phyloP scores from a whole-genome alignment of 2,797 vertebrate genomes.

The Saguinus oedipus region DNA sequence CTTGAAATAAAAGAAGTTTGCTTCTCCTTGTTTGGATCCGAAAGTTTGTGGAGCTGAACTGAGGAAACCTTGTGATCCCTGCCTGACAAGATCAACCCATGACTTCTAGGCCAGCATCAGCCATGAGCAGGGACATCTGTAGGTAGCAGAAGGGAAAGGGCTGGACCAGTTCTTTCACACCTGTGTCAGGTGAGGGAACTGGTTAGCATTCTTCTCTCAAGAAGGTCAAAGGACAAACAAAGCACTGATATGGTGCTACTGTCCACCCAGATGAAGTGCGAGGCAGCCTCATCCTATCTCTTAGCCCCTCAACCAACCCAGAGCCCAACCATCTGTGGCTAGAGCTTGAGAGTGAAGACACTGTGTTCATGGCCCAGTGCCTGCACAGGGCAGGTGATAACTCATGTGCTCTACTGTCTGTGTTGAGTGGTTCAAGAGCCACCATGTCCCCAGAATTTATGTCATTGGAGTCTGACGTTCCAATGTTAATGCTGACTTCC shows the following conservation, averaged over 20 bases:
- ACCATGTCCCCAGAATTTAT: not conserved
- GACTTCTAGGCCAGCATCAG: not conserved
- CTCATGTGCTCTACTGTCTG: not conserved
- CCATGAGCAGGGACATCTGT: not conserved
- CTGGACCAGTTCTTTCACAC: not conserved
- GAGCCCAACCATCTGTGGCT: not conserved
- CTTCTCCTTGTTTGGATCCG: not conserved
- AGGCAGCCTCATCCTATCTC: not conserved
- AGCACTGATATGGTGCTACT: not conserved
- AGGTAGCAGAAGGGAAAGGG: not conserved
- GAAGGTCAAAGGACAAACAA: not conserved
- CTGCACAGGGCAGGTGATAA: not conserved
- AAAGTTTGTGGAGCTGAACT: not conserved
- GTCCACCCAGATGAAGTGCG: not conserved
- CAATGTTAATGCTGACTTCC: not conserved
- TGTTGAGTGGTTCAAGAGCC: not conserved
- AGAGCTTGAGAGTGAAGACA: not conserved
- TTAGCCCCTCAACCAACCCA: not conserved
- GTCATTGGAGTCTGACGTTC: not conserved
- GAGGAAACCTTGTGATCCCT: not conserved
- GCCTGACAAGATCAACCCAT: not conserved
- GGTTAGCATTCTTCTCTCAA: not conserved
- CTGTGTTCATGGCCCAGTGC: not conserved
- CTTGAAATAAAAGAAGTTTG: not conserved
- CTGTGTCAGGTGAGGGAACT: not conserved